Evolutionary conservation across 2,888 invertebrate species (phyloP).

Genomic region (Hetaerina titia): DNA sequence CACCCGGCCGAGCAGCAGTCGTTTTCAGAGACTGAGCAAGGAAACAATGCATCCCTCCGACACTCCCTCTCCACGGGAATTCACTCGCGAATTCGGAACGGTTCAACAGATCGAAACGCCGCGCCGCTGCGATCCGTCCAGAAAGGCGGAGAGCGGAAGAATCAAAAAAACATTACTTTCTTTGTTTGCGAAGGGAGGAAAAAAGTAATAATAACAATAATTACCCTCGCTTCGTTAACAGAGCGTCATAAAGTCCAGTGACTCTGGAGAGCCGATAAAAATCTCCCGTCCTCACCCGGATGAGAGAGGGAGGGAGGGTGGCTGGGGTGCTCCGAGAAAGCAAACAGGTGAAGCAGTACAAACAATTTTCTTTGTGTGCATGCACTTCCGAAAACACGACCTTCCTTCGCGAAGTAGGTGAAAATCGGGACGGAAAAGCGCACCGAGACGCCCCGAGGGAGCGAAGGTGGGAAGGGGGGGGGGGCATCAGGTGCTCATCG

Average conservation of each 20-base stretch:
- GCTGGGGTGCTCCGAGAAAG: neutral
- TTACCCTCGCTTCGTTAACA: constrained; percentile 31
- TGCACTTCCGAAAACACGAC: constrained; percentile 42
- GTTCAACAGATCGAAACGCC: neutral
- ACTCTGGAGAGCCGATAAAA: neutral
- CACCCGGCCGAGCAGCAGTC: neutral
- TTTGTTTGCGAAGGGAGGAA: neutral
- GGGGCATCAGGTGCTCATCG: neutral
- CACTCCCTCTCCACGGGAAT: neutral
- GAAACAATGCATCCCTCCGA: neutral
- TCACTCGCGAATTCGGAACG: neutral
- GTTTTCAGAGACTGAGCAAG: neutral
- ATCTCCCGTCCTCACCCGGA: neutral
- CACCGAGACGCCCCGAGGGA: neutral
- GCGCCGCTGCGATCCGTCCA: neutral
- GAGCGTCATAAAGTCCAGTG: constrained; percentile 1
- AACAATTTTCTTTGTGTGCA: neutral
- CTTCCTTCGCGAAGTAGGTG: neutral
- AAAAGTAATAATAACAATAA: neutral
- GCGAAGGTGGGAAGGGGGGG: neutral
- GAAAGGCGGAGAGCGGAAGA: neutral
- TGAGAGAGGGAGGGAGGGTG: neutral
- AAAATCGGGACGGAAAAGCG: neutral
- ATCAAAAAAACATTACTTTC: neutral
- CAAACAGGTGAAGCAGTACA: neutral